Evolutionary conservation across 2,113 vertebrate species (phyloP), one percentile per base, ranked within the genome.

Genomic region (Sebastes fasciatus): DNA sequence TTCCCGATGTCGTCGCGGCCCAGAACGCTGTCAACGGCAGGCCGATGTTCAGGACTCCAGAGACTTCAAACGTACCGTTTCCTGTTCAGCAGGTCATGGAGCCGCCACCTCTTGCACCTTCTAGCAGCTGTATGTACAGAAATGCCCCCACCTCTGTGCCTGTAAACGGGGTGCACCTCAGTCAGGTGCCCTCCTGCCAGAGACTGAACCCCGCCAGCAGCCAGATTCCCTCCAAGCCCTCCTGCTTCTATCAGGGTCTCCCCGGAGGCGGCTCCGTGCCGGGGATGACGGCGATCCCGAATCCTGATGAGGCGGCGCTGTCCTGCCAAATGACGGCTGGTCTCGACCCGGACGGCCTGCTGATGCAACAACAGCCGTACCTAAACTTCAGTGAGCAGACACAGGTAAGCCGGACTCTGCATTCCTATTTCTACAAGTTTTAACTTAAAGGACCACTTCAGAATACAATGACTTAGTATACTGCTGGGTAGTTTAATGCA

Each of bases 351-450:
- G 87, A 89, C 1, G 17, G 23, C 34, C 81, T 79, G 0, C 5
- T 55, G 1, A 63, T 52, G 1, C 65, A 72, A 49, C 91, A 71
- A 0, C 93, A 88, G 79, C 84, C 49, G 0, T 92, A 83, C 71
- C 85, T 91, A 4, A 81, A 78, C 84, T 95, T 90, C 23, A 87
- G 72, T 14, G 79, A 84, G 34, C 92, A 93, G 75, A 88, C 82
- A 1, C 93, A 92, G 95, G 95, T 96, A 89, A 90, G 26, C 12
- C 1, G 4, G 34, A 34, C 34, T 34, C 34, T 34, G 34, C 34
- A 34, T 34, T 34, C 34, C 34, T 34, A 34, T 34, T 34, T 34
- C 34, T 34, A 34, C 34, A 34, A 34, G 34, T 34, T 34, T 34
- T 34, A 34, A 34, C 34, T 34, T 34, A 17, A 13, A 51, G 4